These are phyloP conservation scores for Nanorana parkeri DNA, from an alignment of 2,113 vertebrate species.

Conservation along the genomic window DNA sequence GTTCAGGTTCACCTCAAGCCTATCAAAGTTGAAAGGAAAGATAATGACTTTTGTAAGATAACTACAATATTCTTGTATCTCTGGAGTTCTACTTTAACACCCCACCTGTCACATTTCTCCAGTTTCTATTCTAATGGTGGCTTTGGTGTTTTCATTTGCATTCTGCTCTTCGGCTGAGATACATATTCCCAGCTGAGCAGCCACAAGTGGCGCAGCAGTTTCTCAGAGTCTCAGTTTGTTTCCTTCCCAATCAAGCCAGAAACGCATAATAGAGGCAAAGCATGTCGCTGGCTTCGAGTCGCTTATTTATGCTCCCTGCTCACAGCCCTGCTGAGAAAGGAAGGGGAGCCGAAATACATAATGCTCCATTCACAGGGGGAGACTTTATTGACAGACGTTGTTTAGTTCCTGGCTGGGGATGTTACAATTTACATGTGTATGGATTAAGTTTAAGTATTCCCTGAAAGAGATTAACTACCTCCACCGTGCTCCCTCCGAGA, in stretches of 20 bases:
- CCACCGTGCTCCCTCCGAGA: neutral
- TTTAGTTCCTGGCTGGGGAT: neutral
- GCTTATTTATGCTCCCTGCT: conserved; percentile 50
- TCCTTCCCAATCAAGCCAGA: conserved; percentile 55
- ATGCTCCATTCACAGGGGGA: conserved; percentile 11
- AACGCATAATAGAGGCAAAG: conserved; percentile 17
- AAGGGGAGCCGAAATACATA: conserved; percentile 34
- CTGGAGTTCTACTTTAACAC: too few species aligned
- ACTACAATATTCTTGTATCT: too few species aligned
- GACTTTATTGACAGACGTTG: conserved; percentile 29
- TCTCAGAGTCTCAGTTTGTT: conserved; percentile 41
- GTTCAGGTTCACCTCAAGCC: too few species aligned
- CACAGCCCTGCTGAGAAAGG: conserved; percentile 38
- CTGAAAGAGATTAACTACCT: neutral
- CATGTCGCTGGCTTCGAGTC: neutral
- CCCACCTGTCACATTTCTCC: too few species aligned
- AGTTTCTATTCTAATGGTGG: neutral
- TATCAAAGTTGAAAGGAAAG: too few species aligned
- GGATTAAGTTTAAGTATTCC: conserved; percentile 16
- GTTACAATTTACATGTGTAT: conserved; percentile 17
- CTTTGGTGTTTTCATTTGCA: conserved; percentile 34
- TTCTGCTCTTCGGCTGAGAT: conserved; percentile 14
- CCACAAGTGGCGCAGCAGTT: conserved; percentile 52
- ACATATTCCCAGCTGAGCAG: conserved; percentile 35
- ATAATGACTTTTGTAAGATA: too few species aligned